These are phyloP conservation scores for Hirundichthys speculiger DNA, from an alignment of 2,113 vertebrate species.

Conservation along the genomic window DNA sequence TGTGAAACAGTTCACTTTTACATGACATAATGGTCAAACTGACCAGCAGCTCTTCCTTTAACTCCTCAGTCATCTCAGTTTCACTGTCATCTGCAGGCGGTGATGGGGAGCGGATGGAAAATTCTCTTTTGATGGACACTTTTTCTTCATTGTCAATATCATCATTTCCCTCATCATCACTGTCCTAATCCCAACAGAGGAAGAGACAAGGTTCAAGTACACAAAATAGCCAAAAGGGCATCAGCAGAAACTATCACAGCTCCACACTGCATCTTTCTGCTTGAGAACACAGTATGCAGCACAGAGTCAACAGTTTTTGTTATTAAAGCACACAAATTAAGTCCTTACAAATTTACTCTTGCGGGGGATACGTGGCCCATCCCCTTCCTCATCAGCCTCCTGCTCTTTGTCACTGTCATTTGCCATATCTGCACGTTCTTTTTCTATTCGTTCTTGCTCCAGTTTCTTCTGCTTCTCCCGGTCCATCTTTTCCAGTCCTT, in stretches of 20 bases:
- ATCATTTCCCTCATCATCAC: slow-evolving; percentile 87
- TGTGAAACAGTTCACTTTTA: not conserved
- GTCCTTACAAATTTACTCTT: slow-evolving; percentile 99
- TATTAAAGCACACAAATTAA: not conserved
- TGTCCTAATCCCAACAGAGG: slow-evolving; percentile 82
- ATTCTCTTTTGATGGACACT: slow-evolving; percentile 81
- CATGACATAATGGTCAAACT: slow-evolving; percentile 24
- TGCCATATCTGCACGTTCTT: slow-evolving; percentile 90
- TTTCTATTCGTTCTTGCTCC: slow-evolving; percentile 95
- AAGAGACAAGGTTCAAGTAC: not conserved
- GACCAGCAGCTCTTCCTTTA: slow-evolving; percentile 97
- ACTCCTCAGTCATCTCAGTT: slow-evolving; percentile 97
- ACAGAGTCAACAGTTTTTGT: no score
- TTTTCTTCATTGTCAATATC: slow-evolving; percentile 83
- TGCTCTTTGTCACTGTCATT: slow-evolving; percentile 87
- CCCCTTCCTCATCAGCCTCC: slow-evolving; percentile 84
- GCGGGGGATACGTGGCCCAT: slow-evolving; percentile 90
- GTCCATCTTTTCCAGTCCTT: slow-evolving; percentile 99
- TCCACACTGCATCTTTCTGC: not conserved
- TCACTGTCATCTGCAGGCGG: slow-evolving; percentile 94
- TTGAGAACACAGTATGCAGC: no score
- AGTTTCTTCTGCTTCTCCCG: slow-evolving; percentile 96
- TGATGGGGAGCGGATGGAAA: slow-evolving; percentile 87
- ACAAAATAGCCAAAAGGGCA: not conserved
- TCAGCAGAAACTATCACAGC: not conserved